Conservation (phyloP, 1,140 invertebrate genomes). For the Rhagoletis pomonella region DNA sequence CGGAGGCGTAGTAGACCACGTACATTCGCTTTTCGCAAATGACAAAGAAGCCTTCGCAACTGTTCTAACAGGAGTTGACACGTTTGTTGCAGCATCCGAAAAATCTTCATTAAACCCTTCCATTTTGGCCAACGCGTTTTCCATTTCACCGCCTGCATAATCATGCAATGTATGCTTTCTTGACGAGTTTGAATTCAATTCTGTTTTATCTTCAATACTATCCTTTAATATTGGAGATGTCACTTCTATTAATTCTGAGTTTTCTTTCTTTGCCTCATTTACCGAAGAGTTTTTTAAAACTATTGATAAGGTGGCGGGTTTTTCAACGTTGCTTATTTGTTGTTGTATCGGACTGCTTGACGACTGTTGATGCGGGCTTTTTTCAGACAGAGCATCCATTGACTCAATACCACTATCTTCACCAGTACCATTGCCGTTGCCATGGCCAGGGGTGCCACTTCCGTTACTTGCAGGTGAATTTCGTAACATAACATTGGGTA, state of each 20-base stretch:
- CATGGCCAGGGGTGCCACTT: conserved; percentile 68
- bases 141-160: conserved; percentile 77
- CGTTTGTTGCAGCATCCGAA: conserved; percentile 55
- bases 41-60: not conserved
- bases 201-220: not conserved
- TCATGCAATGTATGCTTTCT: conserved; percentile 6
- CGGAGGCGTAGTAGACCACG: not conserved
- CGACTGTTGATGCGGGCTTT: conserved; percentile 89
- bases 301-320: not conserved
- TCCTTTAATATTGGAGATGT: not conserved
- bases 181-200: not conserved
- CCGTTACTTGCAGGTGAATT: conserved; percentile 76
- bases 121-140: conserved; percentile 81
- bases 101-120: conserved; percentile 75
- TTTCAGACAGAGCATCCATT: conserved; percentile 93
- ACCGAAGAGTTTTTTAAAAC: not conserved
- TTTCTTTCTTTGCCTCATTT: not conserved
- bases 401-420: conserved; percentile 95
- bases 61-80: not conserved
- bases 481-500: conserved; percentile 59
- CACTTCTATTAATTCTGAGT: not conserved
- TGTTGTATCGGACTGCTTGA: conserved; percentile 73
- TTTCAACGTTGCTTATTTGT: conserved; percentile 20
- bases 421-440: conserved; percentile 77
- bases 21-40: not conserved